Base-by-base conservation (phyloP, 2,113 vertebrate species). In the Galbula dea region DNA sequence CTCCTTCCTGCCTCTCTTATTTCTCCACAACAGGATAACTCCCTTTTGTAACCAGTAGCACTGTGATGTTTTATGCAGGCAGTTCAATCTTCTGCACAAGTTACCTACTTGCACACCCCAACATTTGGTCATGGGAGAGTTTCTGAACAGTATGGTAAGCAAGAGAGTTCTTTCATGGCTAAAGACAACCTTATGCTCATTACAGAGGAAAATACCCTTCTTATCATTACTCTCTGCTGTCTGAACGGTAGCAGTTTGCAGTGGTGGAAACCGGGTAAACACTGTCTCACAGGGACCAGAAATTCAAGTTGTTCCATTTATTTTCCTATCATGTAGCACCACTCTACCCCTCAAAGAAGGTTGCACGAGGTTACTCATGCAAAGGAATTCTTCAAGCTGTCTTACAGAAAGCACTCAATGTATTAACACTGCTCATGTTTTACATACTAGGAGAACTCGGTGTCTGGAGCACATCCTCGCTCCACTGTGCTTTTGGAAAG, bases 101-200 rank as follows among this genome's bases (percentile, higher is more conserved):
- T 37, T 62, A 39, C 37, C 32, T 36, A 24, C 21, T 26, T 75
- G 48, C 16, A 41, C 3, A 15, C 8, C 30, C 22, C 61, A 37
- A 3, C 13, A 12, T 24, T 8, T 55, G 63, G 43, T 30, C 49
- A 65, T 32, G 36, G 34, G 30, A 10, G 23, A 39, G 57, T 16
- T 67, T n/a, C 63, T 67, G 37, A 86, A 23, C 26, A 57, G 36
- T 3, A 26, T 32, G 46, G 37, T 12, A 11, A 2, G 9, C 58
- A 41, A 29, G 12, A 30, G 23, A 51, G 52, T 16, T 49, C 32
- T 77, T 23, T 27, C 46, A 24, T 4, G 20, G 45, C 62, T 80
- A 48, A 36, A 46, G 19, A 27, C 0, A 0, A 43, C 46, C 18
- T 26, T 24, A 27, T 2, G 1, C 77, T 69, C 58, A 30, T 17